Evolutionary conservation across 2,888 invertebrate genomes (phyloP).

Genomic region (Drosophila fungiperda): DNA sequence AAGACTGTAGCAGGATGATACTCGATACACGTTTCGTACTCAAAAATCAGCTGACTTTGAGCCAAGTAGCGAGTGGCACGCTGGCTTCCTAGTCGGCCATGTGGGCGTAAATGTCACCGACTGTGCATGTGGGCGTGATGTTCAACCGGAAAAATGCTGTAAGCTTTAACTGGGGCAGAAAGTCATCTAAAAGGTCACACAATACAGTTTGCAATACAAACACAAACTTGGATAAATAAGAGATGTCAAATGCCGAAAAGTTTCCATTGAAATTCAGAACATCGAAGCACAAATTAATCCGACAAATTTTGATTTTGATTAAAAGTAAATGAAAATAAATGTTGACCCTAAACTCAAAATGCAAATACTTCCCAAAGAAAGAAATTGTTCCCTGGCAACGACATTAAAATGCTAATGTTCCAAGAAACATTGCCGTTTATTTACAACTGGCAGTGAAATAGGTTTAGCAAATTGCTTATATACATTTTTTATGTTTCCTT

Average conservation of each 20-base stretch:
- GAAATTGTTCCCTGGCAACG: constrained; percentile 17
- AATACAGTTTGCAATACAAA: constrained; percentile 19
- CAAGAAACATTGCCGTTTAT: constrained; percentile 10
- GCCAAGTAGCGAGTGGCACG: constrained; percentile 19
- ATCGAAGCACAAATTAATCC: constrained; percentile 54
- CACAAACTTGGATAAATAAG: constrained; percentile 23
- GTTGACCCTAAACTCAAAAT: constrained; percentile 20
- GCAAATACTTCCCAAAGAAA: constrained; percentile 18
- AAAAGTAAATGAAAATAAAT: constrained; percentile 59
- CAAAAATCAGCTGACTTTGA: constrained; percentile 47
- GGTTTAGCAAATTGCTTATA: constrained; percentile 4
- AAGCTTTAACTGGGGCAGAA: constrained; percentile 11
- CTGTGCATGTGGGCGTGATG: constrained; percentile 49
- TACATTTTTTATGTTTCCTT: not conserved
- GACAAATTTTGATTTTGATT: constrained; percentile 60
- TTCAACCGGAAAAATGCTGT: constrained; percentile 38
- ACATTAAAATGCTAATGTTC: constrained; percentile 45
- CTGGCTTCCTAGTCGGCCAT: constrained; percentile 24
- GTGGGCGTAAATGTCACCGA: constrained; percentile 33
- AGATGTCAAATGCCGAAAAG: constrained; percentile 30
- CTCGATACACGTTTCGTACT: constrained; percentile 57
- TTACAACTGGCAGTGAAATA: constrained; percentile 1
- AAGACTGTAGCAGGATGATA: constrained; percentile 24
- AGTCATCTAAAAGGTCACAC: constrained; percentile 26
- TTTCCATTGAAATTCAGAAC: constrained; percentile 52